Evolutionary conservation across 2,888 invertebrate genomes (phyloP).

Genomic region (Crocallis elinguaria): DNA sequence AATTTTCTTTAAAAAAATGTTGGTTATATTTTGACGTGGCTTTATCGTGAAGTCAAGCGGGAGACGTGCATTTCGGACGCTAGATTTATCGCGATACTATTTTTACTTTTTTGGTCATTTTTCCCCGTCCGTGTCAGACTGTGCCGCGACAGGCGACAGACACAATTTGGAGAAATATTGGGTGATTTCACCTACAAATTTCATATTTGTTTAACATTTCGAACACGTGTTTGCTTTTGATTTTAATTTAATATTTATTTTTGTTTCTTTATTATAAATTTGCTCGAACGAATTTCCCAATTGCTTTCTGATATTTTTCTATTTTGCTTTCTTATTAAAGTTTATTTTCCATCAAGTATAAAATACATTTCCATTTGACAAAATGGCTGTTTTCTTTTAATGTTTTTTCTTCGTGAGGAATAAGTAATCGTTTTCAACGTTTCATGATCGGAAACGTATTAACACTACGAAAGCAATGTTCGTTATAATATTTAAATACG

Average conservation of each 20-base stretch:
- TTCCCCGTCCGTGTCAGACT: constrained; percentile 24
- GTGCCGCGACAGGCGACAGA: constrained; percentile 18
- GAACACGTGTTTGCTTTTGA: neutral
- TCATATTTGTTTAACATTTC: neutral
- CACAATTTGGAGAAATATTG: constrained; percentile 8
- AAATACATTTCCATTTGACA: no score
- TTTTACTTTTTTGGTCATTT: constrained; percentile 32
- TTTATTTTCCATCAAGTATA: no score
- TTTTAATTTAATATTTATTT: neutral
- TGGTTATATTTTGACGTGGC: constrained; percentile 30
- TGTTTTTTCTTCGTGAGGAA: no score
- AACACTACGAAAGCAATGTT: no score
- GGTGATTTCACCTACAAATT: constrained; percentile 1
- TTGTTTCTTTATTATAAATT: neutral
- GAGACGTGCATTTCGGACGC: constrained; percentile 31
- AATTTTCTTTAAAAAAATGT: no score
- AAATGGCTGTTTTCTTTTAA: no score
- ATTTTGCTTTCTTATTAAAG: constrained; percentile 10
- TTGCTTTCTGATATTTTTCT: constrained; percentile 3
- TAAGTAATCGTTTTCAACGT: neutral
- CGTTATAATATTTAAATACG: no score
- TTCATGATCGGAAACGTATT: no score
- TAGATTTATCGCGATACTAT: constrained; percentile 39
- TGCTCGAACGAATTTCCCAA: neutral
- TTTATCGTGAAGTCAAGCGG: constrained; percentile 32